Conservation (phyloP, 2,113 vertebrate genomes). For the Oreochromis tanganicae region DNA sequence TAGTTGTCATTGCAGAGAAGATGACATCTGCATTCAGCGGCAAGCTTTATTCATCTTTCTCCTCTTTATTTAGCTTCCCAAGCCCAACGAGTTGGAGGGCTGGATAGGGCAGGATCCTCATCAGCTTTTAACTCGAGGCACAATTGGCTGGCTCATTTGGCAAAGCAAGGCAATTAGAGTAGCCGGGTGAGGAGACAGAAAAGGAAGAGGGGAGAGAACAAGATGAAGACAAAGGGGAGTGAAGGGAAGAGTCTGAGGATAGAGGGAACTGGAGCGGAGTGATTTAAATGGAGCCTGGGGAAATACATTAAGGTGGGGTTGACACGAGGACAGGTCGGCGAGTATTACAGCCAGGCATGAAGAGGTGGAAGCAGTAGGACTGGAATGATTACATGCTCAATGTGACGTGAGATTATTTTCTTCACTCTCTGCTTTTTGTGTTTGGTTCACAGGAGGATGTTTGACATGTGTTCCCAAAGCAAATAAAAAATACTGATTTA, state of each 20-base stretch:
- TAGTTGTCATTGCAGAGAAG: not conserved
- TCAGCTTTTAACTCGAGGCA: slow-evolving; percentile 49
- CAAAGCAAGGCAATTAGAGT: slow-evolving; percentile 54
- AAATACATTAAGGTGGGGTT: slow-evolving; percentile 55
- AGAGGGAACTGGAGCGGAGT: slow-evolving; percentile 28
- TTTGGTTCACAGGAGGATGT: not conserved
- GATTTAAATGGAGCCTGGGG: slow-evolving; percentile 49
- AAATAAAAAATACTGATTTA: not conserved
- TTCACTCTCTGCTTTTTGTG: not conserved
- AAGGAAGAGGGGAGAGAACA: not conserved
- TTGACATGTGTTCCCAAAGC: not conserved
- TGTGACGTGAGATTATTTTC: slow-evolving; percentile 18
- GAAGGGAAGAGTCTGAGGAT: not conserved
- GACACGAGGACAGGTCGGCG: slow-evolving; percentile 45
- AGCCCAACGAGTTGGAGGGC: not conserved
- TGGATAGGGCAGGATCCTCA: slow-evolving; percentile 11
- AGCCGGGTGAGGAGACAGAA: slow-evolving; percentile 23
- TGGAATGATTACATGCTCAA: slow-evolving; percentile 19
- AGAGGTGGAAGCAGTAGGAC: slow-evolving; percentile 16
- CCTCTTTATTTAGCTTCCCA: slow-evolving; percentile 22
- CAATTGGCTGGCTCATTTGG: slow-evolving; percentile 49
- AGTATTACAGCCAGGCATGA: slow-evolving; percentile 24
- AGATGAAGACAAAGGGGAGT: slow-evolving; percentile 19
- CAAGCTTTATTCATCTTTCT: not conserved
- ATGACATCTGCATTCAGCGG: not conserved